Base-by-base conservation (phyloP, 1,140 invertebrate genomes). In the Orussus abietinus region DNA sequence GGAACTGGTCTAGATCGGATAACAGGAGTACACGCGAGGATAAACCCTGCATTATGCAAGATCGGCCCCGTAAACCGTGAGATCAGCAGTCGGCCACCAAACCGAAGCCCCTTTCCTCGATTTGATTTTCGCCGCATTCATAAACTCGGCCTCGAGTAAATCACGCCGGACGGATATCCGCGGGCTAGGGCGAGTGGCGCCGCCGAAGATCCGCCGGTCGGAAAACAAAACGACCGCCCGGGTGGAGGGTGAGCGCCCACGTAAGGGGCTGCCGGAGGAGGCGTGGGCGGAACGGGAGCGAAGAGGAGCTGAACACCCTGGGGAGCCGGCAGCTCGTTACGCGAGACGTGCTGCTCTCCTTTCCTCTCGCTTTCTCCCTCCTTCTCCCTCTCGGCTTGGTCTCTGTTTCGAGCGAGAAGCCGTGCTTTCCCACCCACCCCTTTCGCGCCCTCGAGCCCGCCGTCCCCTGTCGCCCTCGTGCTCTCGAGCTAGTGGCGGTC, bases 241-340 rank as follows among this genome's bases (percentile, higher is more conserved):
- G 39, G 51, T 39, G 14, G 25, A 11, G 4, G 5, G 1, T 5
- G 4, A 19, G 1, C 9, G 6, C n/a, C 40, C 38, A 49, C 49
- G 44, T 42, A 47, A 12, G 18, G 14, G 9, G 21, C 21, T 20
- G 19, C 12, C 6, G 28, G 11, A 34, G 47, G 37, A 44, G 34
- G 37, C 15, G 39, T 34, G 37, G 28, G 42, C 25, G 32, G 18
- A 36, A 29, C 29, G 43, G 43, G 42, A 51, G 47, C 29, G 38
- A 47, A 57, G 40, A 59, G 54, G 51, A 59, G 58, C 57, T 58
- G 57, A 67, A 67, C 51, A 66, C 66, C 55, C 64, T 61, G 42
- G 66, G 65, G 65, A 69, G 53, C 52, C 57, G 50, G 64, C 65
- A 71, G 68, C 68, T 69, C 66, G 66, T 71, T 71, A 69, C 62